Base-by-base conservation (phyloP, 2,797 vertebrate genomes). In the Onychomys leucogaster region DNA sequence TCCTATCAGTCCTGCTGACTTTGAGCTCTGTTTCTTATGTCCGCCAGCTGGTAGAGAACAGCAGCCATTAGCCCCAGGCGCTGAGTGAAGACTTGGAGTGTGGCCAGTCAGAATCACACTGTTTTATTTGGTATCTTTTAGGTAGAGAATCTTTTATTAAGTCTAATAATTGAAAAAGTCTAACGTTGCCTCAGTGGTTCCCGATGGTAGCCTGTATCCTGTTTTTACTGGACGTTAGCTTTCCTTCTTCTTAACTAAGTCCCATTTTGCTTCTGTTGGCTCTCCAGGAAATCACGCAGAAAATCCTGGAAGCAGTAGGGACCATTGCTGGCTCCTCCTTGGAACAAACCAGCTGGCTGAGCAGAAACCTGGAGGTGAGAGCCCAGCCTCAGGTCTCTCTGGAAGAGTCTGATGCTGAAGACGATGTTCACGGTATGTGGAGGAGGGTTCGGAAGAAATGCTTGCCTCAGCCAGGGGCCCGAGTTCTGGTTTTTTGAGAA, bases 271-370 rank as follows among this genome's bases (percentile, higher is more conserved):
- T 92, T 57, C 93, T 90, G 29, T 2, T 95, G 92, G 0, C 43
- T 7, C 96, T 73, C 76, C 93, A 99, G 99, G 99, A 99, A 82
- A 99, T 99, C 98, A 99, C 99, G n/a, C 99, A 99, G 94, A 99
- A 99, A 97, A 99, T 99, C 97, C 98, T 99, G 17, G 99, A 99
- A 97, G 99, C 99, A 0, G 99, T 99, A 43, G 99, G 99, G 0
- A 99, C 98, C 29, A 98, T 99, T 32, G 99, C 99, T 4, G 99
- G 99, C 3, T 99, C 99, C 0, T 99, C 99, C 84, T 98, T 99
- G 97, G 99, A 99, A 92, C 99, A 99, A 98, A 99, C 99, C 92
- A 99, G 99, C 93, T 99, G 99, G 99, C 99, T 99, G 82, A 99
- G 99, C 98, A 99, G 99, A 89, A 99, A 99, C 97, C 98, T 99